Base-by-base conservation (phyloP, 2,797 vertebrate species). In the Sebastes trivittatus region DNA sequence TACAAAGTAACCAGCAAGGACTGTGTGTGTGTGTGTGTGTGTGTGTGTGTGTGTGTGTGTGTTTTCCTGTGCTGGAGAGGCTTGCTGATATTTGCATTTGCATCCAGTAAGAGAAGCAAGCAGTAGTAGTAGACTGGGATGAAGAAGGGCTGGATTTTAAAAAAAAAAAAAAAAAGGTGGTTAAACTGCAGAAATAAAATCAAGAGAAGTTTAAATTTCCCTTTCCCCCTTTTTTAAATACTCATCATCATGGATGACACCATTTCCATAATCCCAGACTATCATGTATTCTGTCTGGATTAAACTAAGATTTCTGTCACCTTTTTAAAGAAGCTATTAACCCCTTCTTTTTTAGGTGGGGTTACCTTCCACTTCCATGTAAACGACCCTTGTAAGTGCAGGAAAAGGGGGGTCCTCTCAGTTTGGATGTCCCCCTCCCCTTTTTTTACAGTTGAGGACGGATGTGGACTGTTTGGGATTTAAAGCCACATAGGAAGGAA, bases 391-490 rank as follows among this genome's bases (percentile, higher is more conserved):
- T 61, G 62, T 75, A 64, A 78, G 80, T 73, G 77, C 77, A 88
- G 82, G 70, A 82, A 46, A 79, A 49, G 68, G 67, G 67, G 68
- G 78, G 76, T 82, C 75, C 56, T 52, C 66, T 71, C 11, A 59
- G 16, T 87, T 74, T 83, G 62, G 85, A 87, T 71, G 7, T n/a
- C 20, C 68, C 71, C 74, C 34, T 11, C 18, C 20, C 14, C 14
- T 11, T 46, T 52, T 20, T 22, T 64, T 30, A 54, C 67, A 68
- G 82, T 81, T 78, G 86, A 91, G 92, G 87, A 92, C 90, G 93
- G 94, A 94, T 94, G 93, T 92, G 89, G 87, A 88, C 87, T 92
- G 91, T 93, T 94, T 93, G 89, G 84, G 88, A 90, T 93, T 93
- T 93, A 91, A 94, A 95, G 87, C 88, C 90, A 68, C 86, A 89